These are phyloP conservation scores for Scolopax mira DNA, from an alignment of 2,113 vertebrate genomes.

Conservation along the genomic window DNA sequence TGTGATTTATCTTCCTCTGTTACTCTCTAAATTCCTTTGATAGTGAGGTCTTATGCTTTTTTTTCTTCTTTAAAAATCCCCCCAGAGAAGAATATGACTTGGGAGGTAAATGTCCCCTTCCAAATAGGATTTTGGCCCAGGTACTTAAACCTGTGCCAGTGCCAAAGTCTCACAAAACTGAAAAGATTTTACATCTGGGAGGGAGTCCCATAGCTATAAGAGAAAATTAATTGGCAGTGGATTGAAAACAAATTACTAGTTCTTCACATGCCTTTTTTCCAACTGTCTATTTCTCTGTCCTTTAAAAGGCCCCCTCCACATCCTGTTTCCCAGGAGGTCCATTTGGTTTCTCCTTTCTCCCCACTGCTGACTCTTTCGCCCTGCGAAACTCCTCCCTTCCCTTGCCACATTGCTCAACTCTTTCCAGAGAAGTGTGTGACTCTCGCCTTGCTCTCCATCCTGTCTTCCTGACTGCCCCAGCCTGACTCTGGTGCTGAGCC, in stretches of 20 bases:
- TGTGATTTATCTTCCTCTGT: not conserved
- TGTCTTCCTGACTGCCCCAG: not conserved
- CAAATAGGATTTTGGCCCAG: not conserved
- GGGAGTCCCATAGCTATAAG: not conserved
- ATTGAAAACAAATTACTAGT: not conserved
- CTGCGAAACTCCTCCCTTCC: not conserved
- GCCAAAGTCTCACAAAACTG: not conserved
- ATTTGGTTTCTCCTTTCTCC: conserved; percentile 3
- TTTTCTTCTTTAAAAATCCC: not conserved
- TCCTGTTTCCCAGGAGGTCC: conserved; percentile 17
- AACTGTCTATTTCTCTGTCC: conserved; percentile 10
- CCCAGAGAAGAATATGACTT: not conserved
- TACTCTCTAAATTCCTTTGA: not conserved
- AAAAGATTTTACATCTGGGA: not conserved
- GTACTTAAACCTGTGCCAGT: not conserved
- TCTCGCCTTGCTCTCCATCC: not conserved
- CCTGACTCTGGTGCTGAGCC: not conserved
- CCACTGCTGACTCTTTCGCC: not conserved
- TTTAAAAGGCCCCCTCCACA: not conserved
- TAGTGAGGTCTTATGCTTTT: not conserved
- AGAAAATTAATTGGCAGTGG: not conserved
- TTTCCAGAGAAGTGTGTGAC: not conserved
- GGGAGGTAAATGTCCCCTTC: not conserved
- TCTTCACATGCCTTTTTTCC: not conserved
- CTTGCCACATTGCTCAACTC: not conserved